A percentile compares a stretch with the other conserved stretches of the same genome.
Evolutionary conservation across 2,888 invertebrate species (phyloP).

Genomic region (Camponotus fellah): DNA sequence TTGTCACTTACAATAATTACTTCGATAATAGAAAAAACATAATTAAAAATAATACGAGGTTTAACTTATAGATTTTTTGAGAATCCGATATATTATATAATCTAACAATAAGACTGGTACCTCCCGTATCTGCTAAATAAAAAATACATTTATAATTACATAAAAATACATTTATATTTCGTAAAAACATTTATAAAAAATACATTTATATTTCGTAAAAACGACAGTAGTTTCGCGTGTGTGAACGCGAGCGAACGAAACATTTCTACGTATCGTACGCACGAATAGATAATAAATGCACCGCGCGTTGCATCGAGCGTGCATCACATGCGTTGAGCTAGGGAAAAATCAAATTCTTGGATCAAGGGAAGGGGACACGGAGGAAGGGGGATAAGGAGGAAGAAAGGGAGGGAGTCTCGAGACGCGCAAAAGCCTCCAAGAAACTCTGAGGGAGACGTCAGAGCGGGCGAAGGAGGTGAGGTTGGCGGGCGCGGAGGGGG

Average conservation of each 20-base stretch:
- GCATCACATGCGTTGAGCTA: slow-evolving; percentile 54
- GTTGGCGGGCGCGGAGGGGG: slow-evolving; percentile 74
- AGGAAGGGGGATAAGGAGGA: slow-evolving; percentile 16
- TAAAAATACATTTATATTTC: background rate
- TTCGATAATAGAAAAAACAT: background rate
- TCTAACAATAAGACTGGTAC: background rate
- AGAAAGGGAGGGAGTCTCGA: slow-evolving; percentile 21
- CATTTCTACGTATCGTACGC: slow-evolving; percentile 1
- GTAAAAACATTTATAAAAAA: slow-evolving; percentile 20
- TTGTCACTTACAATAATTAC: background rate
- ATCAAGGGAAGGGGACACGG: slow-evolving; percentile 51
- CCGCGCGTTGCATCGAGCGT: slow-evolving; percentile 26
- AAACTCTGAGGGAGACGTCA: slow-evolving; percentile 38
- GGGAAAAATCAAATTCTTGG: slow-evolving; percentile 76
- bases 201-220: background rate
- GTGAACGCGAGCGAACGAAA: background rate
- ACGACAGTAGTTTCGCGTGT: background rate
- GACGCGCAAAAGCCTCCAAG: slow-evolving; percentile 32
- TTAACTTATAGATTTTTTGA: background rate
- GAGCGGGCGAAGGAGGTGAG: background rate
- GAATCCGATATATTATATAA: background rate
- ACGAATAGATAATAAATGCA: slow-evolving; percentile 30
- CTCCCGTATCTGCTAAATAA: background rate
- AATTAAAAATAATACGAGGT: background rate
- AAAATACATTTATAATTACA: too few relatives aligned